These are phyloP conservation scores for Eristalis pertinax DNA, from an alignment of 2,888 invertebrate species.

Conservation along the genomic window DNA sequence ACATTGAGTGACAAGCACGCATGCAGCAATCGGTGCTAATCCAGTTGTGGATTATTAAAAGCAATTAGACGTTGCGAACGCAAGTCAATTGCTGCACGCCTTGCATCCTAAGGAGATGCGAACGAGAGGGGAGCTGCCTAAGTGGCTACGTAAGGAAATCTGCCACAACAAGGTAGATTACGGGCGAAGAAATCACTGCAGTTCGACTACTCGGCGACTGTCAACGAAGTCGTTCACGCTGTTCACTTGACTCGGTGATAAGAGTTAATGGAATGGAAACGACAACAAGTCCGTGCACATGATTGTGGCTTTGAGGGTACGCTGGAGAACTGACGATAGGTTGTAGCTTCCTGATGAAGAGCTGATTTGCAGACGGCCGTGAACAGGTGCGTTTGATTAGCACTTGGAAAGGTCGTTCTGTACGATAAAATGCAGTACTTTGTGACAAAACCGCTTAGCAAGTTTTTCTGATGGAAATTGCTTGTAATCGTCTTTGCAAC, in stretches of 20 bases:
- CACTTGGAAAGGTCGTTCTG: too few relatives aligned
- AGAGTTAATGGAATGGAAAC: not conserved
- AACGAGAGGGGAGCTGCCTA: not conserved
- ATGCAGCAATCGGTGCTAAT: constrained; percentile 54
- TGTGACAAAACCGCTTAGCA: too few relatives aligned
- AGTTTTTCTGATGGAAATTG: too few relatives aligned
- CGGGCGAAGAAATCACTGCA: not conserved
- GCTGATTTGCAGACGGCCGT: not conserved
- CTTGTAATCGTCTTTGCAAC: too few relatives aligned
- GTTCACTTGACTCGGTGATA: not conserved
- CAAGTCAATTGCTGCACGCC: constrained; percentile 39
- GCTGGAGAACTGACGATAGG: too few relatives aligned
- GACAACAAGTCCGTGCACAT: too few relatives aligned
- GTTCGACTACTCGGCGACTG: not conserved
- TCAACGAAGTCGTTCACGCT: not conserved
- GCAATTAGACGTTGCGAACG: constrained; percentile 57
- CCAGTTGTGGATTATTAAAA: constrained; percentile 52
- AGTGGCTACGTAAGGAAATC: not conserved
- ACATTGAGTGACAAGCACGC: constrained; percentile 68
- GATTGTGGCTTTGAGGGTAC: too few relatives aligned
- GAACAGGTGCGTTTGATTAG: too few relatives aligned
- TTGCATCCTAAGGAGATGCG: not conserved
- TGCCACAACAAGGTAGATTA: not conserved
- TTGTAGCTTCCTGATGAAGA: too few relatives aligned
- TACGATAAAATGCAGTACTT: too few relatives aligned